These are phyloP conservation scores for Philaenus spumarius DNA, from an alignment of 1,140 invertebrate species.

Conservation along the genomic window DNA sequence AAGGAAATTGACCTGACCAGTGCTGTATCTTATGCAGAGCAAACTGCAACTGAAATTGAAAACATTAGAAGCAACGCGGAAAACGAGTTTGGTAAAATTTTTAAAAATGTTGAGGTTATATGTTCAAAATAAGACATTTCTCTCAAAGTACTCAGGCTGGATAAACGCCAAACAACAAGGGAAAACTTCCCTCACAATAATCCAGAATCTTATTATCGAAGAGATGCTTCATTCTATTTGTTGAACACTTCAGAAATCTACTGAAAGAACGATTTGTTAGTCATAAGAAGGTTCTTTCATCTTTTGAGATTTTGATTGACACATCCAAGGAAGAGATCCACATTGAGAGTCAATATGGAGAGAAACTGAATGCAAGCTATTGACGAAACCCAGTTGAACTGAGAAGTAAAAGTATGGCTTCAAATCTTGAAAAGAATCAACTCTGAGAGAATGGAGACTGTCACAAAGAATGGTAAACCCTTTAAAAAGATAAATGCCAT, in stretches of 20 bases:
- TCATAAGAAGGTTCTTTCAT: too few species aligned
- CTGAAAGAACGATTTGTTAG: not conserved
- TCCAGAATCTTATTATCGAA: too few species aligned
- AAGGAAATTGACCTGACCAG: not conserved
- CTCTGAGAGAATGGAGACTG: not conserved
- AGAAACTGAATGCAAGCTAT: not conserved
- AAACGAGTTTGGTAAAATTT: too few species aligned
- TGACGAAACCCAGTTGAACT: not conserved
- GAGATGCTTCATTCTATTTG: not conserved
- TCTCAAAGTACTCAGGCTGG: not conserved
- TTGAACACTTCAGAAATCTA: not conserved
- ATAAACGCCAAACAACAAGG: not conserved
- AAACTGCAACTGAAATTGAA: too few species aligned
- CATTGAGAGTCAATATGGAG: not conserved
- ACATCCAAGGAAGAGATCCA: too few species aligned
- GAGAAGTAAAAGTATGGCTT: slow-evolving; percentile 2
- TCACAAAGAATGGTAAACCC: not conserved
- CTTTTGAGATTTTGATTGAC: too few species aligned
- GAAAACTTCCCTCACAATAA: too few species aligned
- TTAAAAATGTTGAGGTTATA: too few species aligned
- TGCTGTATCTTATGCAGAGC: not conserved
- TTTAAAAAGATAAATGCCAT: too few species aligned
- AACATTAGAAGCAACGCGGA: not conserved
- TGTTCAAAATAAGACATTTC: not conserved
- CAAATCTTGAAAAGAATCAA: too few species aligned